Conservation (phyloP, 2,888 invertebrate species). For the Anoncus sp. region DNA sequence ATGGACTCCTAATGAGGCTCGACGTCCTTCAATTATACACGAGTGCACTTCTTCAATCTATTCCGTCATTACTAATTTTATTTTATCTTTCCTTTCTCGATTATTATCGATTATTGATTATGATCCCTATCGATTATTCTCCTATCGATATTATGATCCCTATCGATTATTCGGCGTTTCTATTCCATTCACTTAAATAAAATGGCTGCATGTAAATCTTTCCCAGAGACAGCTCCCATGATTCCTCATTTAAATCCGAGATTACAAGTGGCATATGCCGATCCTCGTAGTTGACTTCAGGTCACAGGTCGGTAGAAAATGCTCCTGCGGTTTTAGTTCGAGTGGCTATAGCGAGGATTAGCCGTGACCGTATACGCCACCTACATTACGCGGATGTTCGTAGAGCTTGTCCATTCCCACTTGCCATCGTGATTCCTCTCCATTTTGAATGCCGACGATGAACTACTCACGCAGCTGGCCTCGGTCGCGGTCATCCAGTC, state of each 20-base stretch:
- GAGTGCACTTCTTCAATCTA: neutral
- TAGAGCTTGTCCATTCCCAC: slow-evolving; percentile 2
- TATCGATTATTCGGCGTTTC: neutral
- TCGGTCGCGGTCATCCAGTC: slow-evolving; percentile 52
- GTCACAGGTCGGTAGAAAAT: slow-evolving; percentile 31
- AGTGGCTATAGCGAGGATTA: slow-evolving; percentile 20
- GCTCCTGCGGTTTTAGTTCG: slow-evolving; percentile 31
- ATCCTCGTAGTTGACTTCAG: slow-evolving; percentile 23
- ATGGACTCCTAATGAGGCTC: neutral
- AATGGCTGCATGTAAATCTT: no score
- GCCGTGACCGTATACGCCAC: slow-evolving; percentile 24
- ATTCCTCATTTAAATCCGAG: neutral
- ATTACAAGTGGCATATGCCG: no score
- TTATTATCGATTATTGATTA: no score
- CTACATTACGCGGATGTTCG: slow-evolving; percentile 19
- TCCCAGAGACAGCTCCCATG: no score
- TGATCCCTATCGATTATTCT: neutral
- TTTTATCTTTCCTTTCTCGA: neutral
- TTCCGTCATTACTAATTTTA: neutral
- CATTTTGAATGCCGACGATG: slow-evolving; percentile 27
- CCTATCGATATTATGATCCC: no score
- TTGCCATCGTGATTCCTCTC: slow-evolving; percentile 26
- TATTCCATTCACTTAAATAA: neutral
- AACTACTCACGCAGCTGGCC: slow-evolving; percentile 34
- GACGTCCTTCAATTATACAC: neutral